Percentiles rank a stretch among this genome's conserved stretches.
These are phyloP conservation scores for Amblyopsis rosae DNA, from an alignment of 2,113 vertebrate genomes.

Conservation along the genomic window DNA sequence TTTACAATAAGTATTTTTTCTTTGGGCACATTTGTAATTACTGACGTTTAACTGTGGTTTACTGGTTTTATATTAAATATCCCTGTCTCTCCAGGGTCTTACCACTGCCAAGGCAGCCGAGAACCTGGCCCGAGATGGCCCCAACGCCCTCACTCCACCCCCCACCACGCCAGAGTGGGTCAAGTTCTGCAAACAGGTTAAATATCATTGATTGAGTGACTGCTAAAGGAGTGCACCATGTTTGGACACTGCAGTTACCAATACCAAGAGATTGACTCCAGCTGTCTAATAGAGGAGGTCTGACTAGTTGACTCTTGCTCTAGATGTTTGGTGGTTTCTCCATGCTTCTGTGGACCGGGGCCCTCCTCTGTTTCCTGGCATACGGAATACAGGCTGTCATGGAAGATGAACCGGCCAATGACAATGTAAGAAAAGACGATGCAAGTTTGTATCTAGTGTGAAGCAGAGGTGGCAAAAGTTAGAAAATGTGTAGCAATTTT, in stretches of 20 bases:
- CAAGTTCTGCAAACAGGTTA: slow-evolving; percentile 18
- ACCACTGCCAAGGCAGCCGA: slow-evolving; percentile 76
- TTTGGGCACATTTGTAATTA: too few relatives aligned
- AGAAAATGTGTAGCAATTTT: too few relatives aligned
- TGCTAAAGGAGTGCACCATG: too few relatives aligned
- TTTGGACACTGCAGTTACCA: too few relatives aligned
- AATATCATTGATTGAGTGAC: too few relatives aligned
- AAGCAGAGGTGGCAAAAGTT: too few relatives aligned
- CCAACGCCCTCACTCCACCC: slow-evolving; percentile 81
- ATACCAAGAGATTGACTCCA: too few relatives aligned
- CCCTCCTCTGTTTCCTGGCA: slow-evolving; percentile 54
- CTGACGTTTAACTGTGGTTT: too few relatives aligned
- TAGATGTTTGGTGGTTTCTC: slow-evolving; percentile 85
- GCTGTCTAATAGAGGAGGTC: slow-evolving; percentile 67
- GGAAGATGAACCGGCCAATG: slow-evolving; percentile 76
- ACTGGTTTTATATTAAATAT: too few relatives aligned
- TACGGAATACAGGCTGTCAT: slow-evolving; percentile 59
- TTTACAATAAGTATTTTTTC: too few relatives aligned
- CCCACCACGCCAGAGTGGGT: slow-evolving; percentile 8
- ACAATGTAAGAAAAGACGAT: slow-evolving; percentile 61
- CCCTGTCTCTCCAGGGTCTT: slow-evolving; percentile 66
- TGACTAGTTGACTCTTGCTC: slow-evolving; percentile 75
- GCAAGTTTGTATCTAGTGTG: too few relatives aligned
- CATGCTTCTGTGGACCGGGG: slow-evolving; percentile 82
- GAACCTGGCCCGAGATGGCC: slow-evolving; percentile 78